Percentiles rank a stretch among this genome's conserved stretches.
phyloP scores from a whole-genome alignment of 2,797 vertebrate genomes.

The Arremon aurantiirostris region DNA sequence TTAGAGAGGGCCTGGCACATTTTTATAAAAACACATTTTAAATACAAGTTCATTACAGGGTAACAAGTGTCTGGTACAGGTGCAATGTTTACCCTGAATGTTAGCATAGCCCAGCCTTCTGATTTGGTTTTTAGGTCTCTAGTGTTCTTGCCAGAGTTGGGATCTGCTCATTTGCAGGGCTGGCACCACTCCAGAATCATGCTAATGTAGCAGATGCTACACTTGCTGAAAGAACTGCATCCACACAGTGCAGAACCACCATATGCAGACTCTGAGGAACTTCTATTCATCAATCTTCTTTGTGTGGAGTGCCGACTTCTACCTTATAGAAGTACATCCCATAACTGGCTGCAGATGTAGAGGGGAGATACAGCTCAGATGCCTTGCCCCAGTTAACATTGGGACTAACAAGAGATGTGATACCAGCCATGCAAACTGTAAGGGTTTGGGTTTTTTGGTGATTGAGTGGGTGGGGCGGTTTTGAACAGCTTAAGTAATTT shows the following conservation, averaged over 20 bases:
- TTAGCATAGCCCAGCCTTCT: slow-evolving; percentile 6
- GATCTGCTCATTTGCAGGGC: not conserved
- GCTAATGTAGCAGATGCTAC: not conserved
- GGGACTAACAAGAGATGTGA: not conserved
- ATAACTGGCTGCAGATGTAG: not conserved
- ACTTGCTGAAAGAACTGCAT: not conserved
- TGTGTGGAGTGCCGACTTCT: not conserved
- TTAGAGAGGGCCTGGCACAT: slow-evolving; percentile 23
- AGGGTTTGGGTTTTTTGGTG: not conserved
- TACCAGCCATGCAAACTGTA: not conserved
- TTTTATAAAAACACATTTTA: slow-evolving; percentile 2
- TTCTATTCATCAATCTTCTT: not conserved
- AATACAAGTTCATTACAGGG: not conserved
- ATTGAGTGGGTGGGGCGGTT: not conserved
- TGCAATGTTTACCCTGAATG: not conserved
- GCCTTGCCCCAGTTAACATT: not conserved
- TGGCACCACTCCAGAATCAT: not conserved
- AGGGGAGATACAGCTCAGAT: not conserved
- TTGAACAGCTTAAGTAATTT: not conserved
- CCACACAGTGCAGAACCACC: not conserved
- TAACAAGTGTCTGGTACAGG: not conserved
- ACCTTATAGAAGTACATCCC: not conserved
- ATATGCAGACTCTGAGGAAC: not conserved
- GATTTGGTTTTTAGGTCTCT: not conserved
- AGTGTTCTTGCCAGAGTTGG: not conserved